Conservation (phyloP, 2,113 vertebrate species). For the Labeo rohita region DNA sequence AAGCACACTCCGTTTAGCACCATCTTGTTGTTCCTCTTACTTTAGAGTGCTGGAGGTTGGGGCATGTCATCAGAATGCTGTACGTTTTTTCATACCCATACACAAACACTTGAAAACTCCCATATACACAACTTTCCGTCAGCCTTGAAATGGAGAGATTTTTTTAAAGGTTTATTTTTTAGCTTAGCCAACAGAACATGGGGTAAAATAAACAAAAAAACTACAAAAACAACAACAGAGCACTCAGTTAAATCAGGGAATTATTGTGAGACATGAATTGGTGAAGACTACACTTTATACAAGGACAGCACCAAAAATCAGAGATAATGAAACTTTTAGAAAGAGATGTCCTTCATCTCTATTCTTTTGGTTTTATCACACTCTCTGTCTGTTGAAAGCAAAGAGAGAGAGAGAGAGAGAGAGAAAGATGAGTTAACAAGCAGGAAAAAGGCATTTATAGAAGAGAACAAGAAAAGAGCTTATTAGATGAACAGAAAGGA, state of each 20-base stretch:
- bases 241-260: conserved; percentile 9
- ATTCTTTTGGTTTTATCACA: background rate
- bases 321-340: conserved; percentile 3
- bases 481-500: background rate
- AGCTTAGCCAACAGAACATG: conserved; percentile 3
- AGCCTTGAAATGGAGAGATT: conserved; percentile 16
- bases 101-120: conserved; percentile 15
- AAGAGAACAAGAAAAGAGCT: background rate
- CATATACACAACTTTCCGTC: background rate
- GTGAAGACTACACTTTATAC: background rate
- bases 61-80: conserved; percentile 6
- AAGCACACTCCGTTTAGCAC: background rate
- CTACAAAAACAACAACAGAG: background rate
- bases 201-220: background rate
- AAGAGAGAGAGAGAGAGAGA: background rate
- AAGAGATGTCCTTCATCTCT: background rate
- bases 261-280: background rate
- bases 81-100: background rate
- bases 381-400: background rate
- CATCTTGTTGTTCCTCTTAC: background rate
- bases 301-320: background rate
- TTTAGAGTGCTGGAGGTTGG: conserved; percentile 3
- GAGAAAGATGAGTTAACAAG: background rate
- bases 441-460: background rate
- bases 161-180: background rate